phyloP scores from a whole-genome alignment of 2,113 vertebrate species.

The Lucifuga dentata region DNA sequence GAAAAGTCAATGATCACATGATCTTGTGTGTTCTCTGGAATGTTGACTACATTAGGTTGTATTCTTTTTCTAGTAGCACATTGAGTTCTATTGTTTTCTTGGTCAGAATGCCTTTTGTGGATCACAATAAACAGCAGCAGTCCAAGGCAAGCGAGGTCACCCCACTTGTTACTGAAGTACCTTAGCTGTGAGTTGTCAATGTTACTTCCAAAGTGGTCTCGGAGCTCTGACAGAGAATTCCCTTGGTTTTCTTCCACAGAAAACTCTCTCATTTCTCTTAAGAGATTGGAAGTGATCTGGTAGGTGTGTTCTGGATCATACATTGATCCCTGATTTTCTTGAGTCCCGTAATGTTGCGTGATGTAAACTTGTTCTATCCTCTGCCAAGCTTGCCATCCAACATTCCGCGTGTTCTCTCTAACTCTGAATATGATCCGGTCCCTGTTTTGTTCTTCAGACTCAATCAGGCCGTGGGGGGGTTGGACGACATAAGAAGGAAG shows the following conservation, averaged over 20 bases:
- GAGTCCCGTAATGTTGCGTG: slow-evolving; percentile 65
- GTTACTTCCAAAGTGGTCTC: slow-evolving; percentile 35
- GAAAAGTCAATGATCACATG: no score
- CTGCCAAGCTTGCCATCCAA: fast-evolving
- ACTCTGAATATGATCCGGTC: slow-evolving; percentile 70
- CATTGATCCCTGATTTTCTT: slow-evolving; percentile 6
- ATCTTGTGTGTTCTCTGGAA: slow-evolving; percentile 19
- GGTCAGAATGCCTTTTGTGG: slow-evolving; percentile 11
- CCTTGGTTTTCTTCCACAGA: background rate
- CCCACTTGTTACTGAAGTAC: slow-evolving; percentile 48
- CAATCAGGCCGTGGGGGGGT: background rate
- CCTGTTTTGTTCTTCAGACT: slow-evolving; percentile 41
- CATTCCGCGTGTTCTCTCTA: slow-evolving; percentile 14
- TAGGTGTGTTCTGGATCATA: slow-evolving; percentile 71
- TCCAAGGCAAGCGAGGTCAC: slow-evolving; percentile 57
- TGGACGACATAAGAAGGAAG: slow-evolving; percentile 58
- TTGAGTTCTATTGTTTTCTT: slow-evolving; percentile 2
- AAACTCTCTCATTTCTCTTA: slow-evolving; percentile 63
- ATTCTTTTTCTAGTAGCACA: background rate
- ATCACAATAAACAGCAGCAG: slow-evolving; percentile 68
- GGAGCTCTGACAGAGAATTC: slow-evolving; percentile 32
- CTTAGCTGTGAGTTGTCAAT: slow-evolving; percentile 15
- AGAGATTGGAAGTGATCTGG: slow-evolving; percentile 46
- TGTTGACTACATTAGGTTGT: slow-evolving; percentile 32
- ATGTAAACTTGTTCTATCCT: slow-evolving; percentile 63